Evolutionary conservation across 2,113 vertebrate species (phyloP).

Genomic region (Zosterops pallidus): DNA sequence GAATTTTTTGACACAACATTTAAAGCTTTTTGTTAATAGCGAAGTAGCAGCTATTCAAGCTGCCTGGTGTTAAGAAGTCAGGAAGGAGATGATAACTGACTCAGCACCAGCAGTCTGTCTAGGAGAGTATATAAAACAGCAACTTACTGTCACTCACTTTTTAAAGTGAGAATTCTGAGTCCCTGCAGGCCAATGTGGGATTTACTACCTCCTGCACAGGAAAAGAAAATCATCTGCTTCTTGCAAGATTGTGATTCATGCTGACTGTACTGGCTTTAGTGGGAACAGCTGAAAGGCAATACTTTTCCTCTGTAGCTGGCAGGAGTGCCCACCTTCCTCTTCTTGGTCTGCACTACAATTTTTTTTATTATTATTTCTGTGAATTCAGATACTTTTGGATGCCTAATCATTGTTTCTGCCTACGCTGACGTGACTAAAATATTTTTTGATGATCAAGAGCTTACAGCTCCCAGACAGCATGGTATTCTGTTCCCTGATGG

Average conservation of each 20-base stretch:
- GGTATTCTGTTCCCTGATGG: background rate
- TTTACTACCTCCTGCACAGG: background rate
- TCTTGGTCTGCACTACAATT: background rate
- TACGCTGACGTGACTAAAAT: background rate
- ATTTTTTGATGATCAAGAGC: background rate
- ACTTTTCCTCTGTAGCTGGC: background rate
- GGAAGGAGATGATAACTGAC: background rate
- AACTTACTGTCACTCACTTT: background rate
- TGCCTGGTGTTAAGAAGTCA: background rate
- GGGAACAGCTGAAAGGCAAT: background rate
- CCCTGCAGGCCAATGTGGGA: background rate
- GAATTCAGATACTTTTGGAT: background rate
- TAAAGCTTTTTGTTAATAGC: background rate
- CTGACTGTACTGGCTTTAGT: background rate
- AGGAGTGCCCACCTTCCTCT: background rate
- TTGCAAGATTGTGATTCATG: background rate
- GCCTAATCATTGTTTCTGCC: background rate
- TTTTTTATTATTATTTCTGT: background rate
- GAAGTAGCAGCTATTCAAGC: background rate
- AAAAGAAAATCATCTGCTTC: background rate
- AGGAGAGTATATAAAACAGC: background rate
- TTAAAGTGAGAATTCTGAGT: background rate
- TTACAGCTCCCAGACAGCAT: background rate
- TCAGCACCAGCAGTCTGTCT: background rate
- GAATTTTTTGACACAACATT: background rate